Conservation (phyloP, 1,140 invertebrate genomes). For the Bombyx mori region ASM3026992v2 NC_085111.1:12771501-12772000, state of each 20-base stretch:
- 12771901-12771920: constrained; percentile 14
- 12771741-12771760: constrained; percentile 11
- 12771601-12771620: constrained; percentile 3
- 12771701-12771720: constrained; percentile 5
- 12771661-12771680: constrained; percentile 12
- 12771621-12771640: constrained; percentile 11
- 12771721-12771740: constrained; percentile 12
- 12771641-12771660: constrained; percentile 12
- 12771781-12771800: constrained; percentile 8
- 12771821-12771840: constrained; percentile 10
- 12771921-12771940: constrained; percentile 14
- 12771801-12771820: constrained; percentile 10
- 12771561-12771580: background rate
- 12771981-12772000: constrained; percentile 7
- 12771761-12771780: constrained; percentile 11
- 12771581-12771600: constrained; percentile 1
- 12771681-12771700: constrained; percentile 14
- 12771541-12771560: background rate
- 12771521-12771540: background rate
- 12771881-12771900: constrained; percentile 12
- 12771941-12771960: constrained; percentile 11
- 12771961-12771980: constrained; percentile 8
- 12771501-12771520: background rate
- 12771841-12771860: background rate
- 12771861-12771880: constrained; percentile 10